A percentile compares a stretch with the other conserved stretches of the same genome.
Evolutionary conservation across 2,888 invertebrate genomes (phyloP).

Genomic region (Eupsilia transversa): DNA sequence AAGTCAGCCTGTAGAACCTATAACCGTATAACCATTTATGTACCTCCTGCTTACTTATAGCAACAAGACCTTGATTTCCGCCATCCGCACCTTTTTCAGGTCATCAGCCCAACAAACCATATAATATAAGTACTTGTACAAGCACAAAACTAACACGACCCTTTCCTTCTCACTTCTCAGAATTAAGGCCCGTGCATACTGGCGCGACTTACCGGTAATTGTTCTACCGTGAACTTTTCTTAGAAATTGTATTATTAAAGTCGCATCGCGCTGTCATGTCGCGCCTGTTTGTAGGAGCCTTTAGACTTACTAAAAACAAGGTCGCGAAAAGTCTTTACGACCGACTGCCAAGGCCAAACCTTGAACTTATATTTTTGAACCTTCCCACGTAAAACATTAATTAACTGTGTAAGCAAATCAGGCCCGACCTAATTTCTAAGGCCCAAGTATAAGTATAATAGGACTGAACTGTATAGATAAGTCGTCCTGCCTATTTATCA

Average conservation of each 20-base stretch:
- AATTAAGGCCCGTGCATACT: too few species aligned
- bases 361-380: conserved; percentile 27
- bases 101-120: background rate
- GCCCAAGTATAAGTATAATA: conserved; percentile 33
- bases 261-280: too few species aligned
- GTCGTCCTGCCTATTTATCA: conserved; percentile 34
- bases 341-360: background rate
- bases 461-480: conserved; percentile 36
- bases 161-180: too few species aligned
- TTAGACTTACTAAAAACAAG: background rate
- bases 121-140: background rate
- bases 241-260: too few species aligned
- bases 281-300: too few species aligned
- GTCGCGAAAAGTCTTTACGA: conserved; percentile 10
- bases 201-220: too few species aligned
- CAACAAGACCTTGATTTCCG: too few species aligned
- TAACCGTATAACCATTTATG: background rate
- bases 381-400: conserved; percentile 42
- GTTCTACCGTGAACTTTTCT: too few species aligned
- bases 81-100: background rate
- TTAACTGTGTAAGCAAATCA: conserved; percentile 47
- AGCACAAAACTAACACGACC: background rate
- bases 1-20: too few species aligned
- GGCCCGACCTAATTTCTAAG: conserved; percentile 8
- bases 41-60: background rate